A percentile compares a stretch with the other conserved stretches of the same genome.
phyloP scores from a whole-genome alignment of 2,888 invertebrate genomes.

The Xestia sexstrigata region DNA sequence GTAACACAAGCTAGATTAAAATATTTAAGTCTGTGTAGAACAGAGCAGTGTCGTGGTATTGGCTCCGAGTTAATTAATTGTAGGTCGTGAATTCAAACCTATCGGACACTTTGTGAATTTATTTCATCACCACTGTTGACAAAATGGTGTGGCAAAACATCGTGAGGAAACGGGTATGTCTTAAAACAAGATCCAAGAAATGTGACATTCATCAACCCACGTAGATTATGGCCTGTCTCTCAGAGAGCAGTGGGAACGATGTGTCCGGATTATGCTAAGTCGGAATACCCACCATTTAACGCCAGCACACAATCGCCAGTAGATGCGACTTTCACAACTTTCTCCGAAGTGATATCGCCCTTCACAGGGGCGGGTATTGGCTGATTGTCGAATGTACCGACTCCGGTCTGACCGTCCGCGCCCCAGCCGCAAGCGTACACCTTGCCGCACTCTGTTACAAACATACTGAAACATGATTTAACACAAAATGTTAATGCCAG shows the following conservation, averaged over 20 bases:
- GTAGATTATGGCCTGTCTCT: not conserved
- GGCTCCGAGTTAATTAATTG: not conserved
- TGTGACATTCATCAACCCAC: not conserved
- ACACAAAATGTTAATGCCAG: not conserved
- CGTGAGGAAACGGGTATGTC: not conserved
- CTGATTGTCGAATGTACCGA: conserved; percentile 92
- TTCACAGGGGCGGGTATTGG: conserved; percentile 91
- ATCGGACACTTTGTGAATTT: not conserved
- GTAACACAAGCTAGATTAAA: not conserved
- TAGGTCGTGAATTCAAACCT: not conserved
- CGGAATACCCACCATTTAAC: conserved; percentile 92
- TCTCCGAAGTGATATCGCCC: conserved; percentile 96
- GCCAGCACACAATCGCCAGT: conserved; percentile 97
- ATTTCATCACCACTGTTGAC: not conserved
- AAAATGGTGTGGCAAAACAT: not conserved
- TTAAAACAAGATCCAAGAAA: not conserved
- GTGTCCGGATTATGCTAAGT: not conserved
- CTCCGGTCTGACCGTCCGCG: conserved; percentile 98
- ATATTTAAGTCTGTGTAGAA: not conserved
- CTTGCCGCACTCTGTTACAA: conserved; percentile 94
- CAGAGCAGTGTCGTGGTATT: not conserved
- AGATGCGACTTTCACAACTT: conserved; percentile 95
- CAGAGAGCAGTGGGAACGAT: not conserved
- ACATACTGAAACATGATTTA: conserved; percentile 90
- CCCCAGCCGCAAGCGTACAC: conserved; percentile 98